Percentiles rank a stretch among this genome's conserved stretches.
These are phyloP conservation scores for Psylliodes chrysocephalus DNA, from an alignment of 2,888 invertebrate genomes.

Conservation along the genomic window DNA sequence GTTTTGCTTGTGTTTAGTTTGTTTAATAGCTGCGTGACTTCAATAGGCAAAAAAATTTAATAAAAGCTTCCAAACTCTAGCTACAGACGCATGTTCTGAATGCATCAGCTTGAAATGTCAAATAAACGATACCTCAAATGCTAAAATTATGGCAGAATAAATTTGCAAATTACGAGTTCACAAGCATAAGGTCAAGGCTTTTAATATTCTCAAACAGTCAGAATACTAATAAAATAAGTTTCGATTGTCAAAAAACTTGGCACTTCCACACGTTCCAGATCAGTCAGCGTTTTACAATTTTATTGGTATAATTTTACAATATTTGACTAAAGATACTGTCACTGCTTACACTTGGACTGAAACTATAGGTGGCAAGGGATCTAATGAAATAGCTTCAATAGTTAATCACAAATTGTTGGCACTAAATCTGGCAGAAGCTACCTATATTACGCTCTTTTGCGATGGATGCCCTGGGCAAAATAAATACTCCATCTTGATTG, in stretches of 20 bases:
- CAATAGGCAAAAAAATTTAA: constrained; percentile 22
- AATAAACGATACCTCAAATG: neutral
- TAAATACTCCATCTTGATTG: constrained; percentile 31
- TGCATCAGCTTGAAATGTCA: constrained; percentile 3
- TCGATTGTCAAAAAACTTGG: constrained; percentile 56
- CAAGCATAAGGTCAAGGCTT: constrained; percentile 20
- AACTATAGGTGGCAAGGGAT: constrained; percentile 25
- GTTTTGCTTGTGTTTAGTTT: too few relatives aligned
- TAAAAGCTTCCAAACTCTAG: constrained; percentile 8
- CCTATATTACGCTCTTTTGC: constrained; percentile 15
- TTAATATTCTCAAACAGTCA: constrained; percentile 20
- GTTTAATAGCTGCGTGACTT: too few relatives aligned
- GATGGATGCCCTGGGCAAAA: constrained; percentile 38
- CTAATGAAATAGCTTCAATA: constrained; percentile 33
- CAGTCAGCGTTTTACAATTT: constrained; percentile 56
- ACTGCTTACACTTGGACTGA: constrained; percentile 39
- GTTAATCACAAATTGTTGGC: constrained; percentile 21
- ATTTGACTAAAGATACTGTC: constrained; percentile 48
- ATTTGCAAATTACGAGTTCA: constrained; percentile 23
- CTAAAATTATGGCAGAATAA: constrained; percentile 12
- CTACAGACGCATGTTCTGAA: constrained; percentile 15
- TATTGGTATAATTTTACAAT: constrained; percentile 57
- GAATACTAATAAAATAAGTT: constrained; percentile 41
- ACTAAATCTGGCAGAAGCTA: constrained; percentile 2
- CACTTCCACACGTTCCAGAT: constrained; percentile 54